Conservation (phyloP, 2,113 vertebrate species). For the Dasypus novemcinctus region DNA sequence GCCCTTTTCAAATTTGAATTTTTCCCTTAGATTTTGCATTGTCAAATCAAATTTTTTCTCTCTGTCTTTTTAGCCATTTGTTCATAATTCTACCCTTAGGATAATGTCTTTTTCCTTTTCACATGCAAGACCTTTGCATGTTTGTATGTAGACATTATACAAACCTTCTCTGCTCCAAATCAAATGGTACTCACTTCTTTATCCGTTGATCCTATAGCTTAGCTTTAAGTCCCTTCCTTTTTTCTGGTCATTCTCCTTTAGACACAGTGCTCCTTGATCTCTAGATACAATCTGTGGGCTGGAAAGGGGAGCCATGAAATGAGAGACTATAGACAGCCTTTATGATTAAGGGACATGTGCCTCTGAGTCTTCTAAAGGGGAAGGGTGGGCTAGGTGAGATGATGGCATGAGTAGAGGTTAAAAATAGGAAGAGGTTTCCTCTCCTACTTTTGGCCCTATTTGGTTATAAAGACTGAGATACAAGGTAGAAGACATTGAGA, state of each 20-base stretch:
- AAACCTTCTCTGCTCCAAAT: not conserved
- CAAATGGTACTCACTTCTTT: not conserved
- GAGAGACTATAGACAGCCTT: not conserved
- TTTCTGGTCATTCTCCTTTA: not conserved
- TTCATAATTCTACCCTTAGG: not conserved
- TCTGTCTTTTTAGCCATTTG: not conserved
- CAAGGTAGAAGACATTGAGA: not conserved
- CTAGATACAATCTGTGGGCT: not conserved
- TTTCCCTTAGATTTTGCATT: slow-evolving; percentile 1
- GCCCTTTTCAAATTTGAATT: not conserved
- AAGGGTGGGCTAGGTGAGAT: not conserved
- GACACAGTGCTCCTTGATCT: not conserved
- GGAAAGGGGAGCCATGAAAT: not conserved
- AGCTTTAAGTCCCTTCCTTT: not conserved
- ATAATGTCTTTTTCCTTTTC: not conserved
- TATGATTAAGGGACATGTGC: not conserved
- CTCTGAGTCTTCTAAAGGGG: not conserved
- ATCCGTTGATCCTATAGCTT: not conserved
- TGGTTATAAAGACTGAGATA: not conserved
- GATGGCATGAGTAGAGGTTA: not conserved
- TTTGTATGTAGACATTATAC: not conserved
- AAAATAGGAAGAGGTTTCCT: not conserved
- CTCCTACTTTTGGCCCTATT: not conserved
- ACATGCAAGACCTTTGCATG: not conserved
- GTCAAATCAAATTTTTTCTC: not conserved